These are phyloP conservation scores for Orycteropus afer DNA, from an alignment of 2,113 vertebrate genomes.

Conservation along the genomic window DNA sequence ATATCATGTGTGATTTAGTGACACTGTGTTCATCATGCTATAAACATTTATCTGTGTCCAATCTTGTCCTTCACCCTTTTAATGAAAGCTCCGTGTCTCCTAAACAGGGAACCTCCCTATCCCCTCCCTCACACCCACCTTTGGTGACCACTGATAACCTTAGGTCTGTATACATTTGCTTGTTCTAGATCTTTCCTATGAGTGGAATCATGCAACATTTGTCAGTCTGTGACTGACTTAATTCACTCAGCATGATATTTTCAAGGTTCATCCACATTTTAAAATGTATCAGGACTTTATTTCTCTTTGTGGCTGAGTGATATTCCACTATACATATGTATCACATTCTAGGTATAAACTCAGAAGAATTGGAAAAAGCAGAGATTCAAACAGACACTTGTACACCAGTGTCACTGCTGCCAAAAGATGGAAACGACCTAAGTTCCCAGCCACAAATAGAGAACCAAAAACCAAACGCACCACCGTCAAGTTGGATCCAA, in stretches of 20 bases:
- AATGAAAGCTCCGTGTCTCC: background rate
- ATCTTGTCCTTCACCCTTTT: background rate
- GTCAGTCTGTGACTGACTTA: background rate
- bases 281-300: background rate
- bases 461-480: no score
- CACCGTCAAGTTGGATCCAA: no score
- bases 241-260: background rate
- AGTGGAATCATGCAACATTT: background rate
- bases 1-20: background rate
- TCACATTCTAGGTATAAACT: background rate
- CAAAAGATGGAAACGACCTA: background rate
- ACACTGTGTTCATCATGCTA: background rate
- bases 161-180: background rate
- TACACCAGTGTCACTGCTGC: background rate
- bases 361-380: background rate
- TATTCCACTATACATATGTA: background rate
- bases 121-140: background rate
- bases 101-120: background rate
- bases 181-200: background rate
- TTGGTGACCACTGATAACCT: background rate
- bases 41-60: background rate
- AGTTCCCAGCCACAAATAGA: no score
- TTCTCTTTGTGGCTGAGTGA: background rate
- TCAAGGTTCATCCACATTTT: background rate
- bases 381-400: background rate